Conservation (phyloP, 2,797 vertebrate genomes). For the Xiphophorus birchmanni region DNA sequence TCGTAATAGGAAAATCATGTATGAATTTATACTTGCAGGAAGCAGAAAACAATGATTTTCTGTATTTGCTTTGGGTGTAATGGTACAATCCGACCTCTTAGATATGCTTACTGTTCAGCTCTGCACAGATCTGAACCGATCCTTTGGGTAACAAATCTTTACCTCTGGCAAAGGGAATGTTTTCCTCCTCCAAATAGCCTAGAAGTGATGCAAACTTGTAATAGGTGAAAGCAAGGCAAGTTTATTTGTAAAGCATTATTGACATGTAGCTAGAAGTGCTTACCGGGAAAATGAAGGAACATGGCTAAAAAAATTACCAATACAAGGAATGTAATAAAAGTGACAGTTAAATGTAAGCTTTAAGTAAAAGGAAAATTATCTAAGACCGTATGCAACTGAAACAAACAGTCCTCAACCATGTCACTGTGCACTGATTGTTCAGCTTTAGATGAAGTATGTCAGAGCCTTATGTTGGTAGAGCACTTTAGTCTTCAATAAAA, state of each 20-base stretch:
- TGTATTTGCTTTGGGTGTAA: slow-evolving; percentile 45
- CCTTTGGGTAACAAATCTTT: slow-evolving; percentile 4
- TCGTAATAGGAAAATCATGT: slow-evolving; percentile 17
- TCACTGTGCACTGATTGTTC: too few species aligned
- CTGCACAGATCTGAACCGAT: neutral
- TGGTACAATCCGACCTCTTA: neutral
- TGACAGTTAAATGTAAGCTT: neutral
- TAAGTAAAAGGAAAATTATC: neutral
- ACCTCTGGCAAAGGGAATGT: slow-evolving; percentile 1
- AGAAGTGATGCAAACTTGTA: slow-evolving; percentile 9
- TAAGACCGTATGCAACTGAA: neutral
- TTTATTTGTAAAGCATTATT: neutral
- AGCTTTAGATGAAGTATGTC: too few species aligned
- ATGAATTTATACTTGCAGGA: slow-evolving; percentile 21
- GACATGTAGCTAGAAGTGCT: neutral
- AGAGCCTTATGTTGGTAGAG: too few species aligned
- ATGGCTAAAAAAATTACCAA: neutral
- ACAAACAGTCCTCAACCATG: too few species aligned
- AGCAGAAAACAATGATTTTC: slow-evolving; percentile 9
- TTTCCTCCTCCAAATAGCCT: slow-evolving; percentile 37
- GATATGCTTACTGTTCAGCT: neutral
- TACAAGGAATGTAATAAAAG: neutral
- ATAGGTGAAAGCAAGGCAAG: neutral
- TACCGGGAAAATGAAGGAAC: neutral
- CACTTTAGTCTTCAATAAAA: neutral